A percentile compares a stretch with the other conserved stretches of the same genome.
phyloP scores from a whole-genome alignment of 2,888 invertebrate genomes.

The Gymnoscelis rufifasciata region DNA sequence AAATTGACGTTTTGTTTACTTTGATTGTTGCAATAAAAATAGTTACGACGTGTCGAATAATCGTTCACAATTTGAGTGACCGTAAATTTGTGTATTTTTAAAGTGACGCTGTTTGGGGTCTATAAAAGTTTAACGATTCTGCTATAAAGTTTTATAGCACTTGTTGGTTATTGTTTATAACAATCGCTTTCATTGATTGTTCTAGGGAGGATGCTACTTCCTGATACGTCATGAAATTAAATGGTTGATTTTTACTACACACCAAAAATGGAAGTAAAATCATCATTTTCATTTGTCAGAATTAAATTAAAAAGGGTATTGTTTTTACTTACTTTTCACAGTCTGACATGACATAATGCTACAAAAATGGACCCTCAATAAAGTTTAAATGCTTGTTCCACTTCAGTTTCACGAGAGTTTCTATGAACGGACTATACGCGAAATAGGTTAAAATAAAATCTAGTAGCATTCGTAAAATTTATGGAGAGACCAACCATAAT shows the following conservation, averaged over 20 bases:
- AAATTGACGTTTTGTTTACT: conserved; percentile 73
- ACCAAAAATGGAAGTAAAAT: too few relatives aligned
- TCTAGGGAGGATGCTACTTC: conserved; percentile 1
- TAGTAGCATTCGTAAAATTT: too few relatives aligned
- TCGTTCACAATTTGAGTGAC: conserved; percentile 75
- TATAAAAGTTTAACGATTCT: conserved; percentile 76
- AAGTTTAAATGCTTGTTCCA: too few relatives aligned
- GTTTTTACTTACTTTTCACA: too few relatives aligned
- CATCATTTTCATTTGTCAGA: too few relatives aligned
- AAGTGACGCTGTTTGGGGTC: conserved; percentile 74
- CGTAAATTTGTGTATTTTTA: conserved; percentile 78
- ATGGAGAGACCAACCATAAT: too few relatives aligned
- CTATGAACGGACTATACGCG: too few relatives aligned
- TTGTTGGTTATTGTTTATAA: conserved; percentile 34
- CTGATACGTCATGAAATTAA: neutral
- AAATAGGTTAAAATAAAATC: too few relatives aligned
- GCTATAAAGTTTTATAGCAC: conserved; percentile 59
- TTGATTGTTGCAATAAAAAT: conserved; percentile 69
- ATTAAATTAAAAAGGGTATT: too few relatives aligned
- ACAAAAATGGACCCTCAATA: too few relatives aligned
- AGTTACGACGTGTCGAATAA: conserved; percentile 78
- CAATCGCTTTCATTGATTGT: conserved; percentile 14
- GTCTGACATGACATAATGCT: too few relatives aligned
- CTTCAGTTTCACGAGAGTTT: too few relatives aligned
- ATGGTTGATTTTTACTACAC: neutral